Evolutionary conservation across 2,888 invertebrate genomes (phyloP), one percentile per base, ranked within the genome.

Genomic region (Acronicta leporina): DNA sequence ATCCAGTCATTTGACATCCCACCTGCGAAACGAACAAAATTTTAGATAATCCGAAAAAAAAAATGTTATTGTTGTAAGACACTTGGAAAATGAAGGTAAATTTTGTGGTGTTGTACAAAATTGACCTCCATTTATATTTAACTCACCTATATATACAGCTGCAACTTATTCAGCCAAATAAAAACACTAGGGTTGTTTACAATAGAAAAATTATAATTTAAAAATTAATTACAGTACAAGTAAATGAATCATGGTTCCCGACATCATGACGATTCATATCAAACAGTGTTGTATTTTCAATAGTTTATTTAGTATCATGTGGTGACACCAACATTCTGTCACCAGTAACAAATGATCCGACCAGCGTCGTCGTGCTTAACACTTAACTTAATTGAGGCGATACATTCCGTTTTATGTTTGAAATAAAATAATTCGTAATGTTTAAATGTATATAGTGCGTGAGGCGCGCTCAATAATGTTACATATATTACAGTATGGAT

Each of bases 131-230:
- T 38, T 2, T n/a, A 13, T 6, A 7, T 11, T n/a, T n/a, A 67
- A 82, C 89, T 87, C 78, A 87, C 88, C 87, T 68, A 38, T 50
- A 5, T 68, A 38, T 50, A 5, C 4, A 3, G 41, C 41, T 13
- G 53, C 60, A 57, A 63, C 68, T 77, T 54, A 55, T 55, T 51
- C 68, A 71, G 70, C 60, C 77, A 68, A 68, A 63, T 66, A 73
- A 86, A 86, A 90, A 90, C 85, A 84, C 85, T 84, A 81, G 80
- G 71, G 53, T 73, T 54, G 77, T 82, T 83, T 92, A 91, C 85
- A 93, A 92, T 93, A 93, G 90, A 94, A 94, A 93, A 94, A 94
- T 92, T 94, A 94, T 94, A 94, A 94, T 94, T 94, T 93, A 94
- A 93, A 77, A 92, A 94, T 91, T 92, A 93, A 93, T 94, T 94